phyloP scores from a whole-genome alignment of 1,140 invertebrate species.

The Musca vetustissima region DNA sequence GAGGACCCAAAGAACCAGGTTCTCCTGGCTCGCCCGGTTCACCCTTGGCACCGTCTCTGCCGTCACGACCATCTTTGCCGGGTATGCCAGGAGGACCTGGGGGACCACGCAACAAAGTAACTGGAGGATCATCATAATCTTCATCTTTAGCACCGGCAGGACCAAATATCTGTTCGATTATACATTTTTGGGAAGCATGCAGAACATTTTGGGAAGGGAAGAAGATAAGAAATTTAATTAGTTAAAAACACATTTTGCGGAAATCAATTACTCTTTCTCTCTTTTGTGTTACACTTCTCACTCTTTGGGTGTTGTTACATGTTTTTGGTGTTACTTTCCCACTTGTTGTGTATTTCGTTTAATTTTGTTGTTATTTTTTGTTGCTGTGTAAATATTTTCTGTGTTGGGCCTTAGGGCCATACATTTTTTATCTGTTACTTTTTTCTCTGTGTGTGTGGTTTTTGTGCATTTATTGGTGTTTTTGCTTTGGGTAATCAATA shows the following conservation, averaged over 20 bases:
- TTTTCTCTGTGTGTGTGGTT: no score
- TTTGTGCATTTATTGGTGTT: no score
- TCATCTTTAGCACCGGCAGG: constrained; percentile 53
- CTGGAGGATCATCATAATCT: constrained; percentile 53
- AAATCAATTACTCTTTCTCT: not conserved
- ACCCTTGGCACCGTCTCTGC: constrained; percentile 56
- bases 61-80: constrained; percentile 65
- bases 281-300: not conserved
- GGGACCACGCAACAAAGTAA: constrained; percentile 57
- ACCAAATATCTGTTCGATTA: constrained; percentile 45
- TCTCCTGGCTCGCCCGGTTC: constrained; percentile 84
- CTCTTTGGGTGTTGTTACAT: not conserved
- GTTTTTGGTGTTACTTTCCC: no score
- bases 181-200: not conserved
- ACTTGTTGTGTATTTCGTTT: no score
- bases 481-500: no score
- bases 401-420: not conserved
- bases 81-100: constrained; percentile 63
- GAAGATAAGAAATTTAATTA: constrained; percentile 5
- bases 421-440: not conserved
- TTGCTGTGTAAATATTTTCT: constrained; percentile 11
- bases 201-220: constrained; percentile 7
- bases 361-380: not conserved
- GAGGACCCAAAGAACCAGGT: constrained; percentile 78
- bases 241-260: not conserved